Evolutionary conservation across 2,113 vertebrate species (phyloP), one percentile per base, ranked within the genome.

Genomic region (Laterallus jamaicensis): DNA sequence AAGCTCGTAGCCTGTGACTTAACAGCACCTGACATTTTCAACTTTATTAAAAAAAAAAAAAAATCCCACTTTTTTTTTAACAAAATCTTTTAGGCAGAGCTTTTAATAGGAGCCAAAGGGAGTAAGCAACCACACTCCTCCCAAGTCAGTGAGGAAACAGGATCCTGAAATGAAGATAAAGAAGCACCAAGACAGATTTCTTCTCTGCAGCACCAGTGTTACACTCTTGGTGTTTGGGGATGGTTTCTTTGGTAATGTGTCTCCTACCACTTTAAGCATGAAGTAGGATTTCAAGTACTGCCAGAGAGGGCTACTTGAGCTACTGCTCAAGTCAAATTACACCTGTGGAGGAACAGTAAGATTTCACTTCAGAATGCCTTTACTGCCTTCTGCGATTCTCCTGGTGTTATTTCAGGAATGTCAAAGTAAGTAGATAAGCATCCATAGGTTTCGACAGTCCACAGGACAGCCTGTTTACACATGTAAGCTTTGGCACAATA

Each of bases 181-280:
- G 50, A 28, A 93, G 42, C 69, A 91, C 52, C 83, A 67, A 40
- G 76, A 18, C 8, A 31, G 11, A 21, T 59, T 47, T 24, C 21
- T 17, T 24, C 1, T 5, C 11, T 20, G 35, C 22, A 64, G 37
- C 40, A 70, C 31, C 6, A 5, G 10, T n/a, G 15, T 88, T 71
- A 84, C 16, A 37, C 76, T 39, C 76, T 49, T 37, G 9, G 21
- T 44, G 14, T 67, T 49, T 37, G 29, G 32, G 47, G 31, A 60
- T 18, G 15, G 71, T 60, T 92, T 95, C 95, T 96, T 94, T 88
- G 91, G 86, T 78, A 81, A 88, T 3, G 2, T 24, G 78, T 40
- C 84, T 90, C 80, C 60, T 64, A 68, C 29, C n/a, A 18, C 50
- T 59, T 78, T 17, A 81, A 60, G 42, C 31, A 67, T 26, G 22